phyloP scores from a whole-genome alignment of 1,140 invertebrate species.

The Zeugodacus cucurbitae region DNA sequence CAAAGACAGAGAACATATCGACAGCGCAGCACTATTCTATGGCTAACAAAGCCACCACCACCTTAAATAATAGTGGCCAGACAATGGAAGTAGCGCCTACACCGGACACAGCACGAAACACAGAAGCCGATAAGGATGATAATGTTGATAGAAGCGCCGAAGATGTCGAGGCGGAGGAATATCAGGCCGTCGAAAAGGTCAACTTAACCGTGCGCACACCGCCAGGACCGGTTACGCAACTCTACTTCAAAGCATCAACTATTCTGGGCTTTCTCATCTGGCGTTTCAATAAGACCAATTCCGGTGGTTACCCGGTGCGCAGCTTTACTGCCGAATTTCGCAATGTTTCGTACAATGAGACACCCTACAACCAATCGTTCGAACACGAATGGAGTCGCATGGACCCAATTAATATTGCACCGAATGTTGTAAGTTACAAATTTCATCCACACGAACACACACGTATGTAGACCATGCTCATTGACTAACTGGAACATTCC shows the following conservation, averaged over 20 bases:
- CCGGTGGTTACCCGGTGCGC: constrained; percentile 63
- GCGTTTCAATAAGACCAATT: constrained; percentile 62
- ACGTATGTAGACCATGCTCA: not conserved
- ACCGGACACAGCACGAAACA: not conserved
- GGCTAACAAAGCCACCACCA: not conserved
- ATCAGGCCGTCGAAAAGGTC: constrained; percentile 54
- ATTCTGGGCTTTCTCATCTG: constrained; percentile 64
- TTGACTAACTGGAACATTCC: not conserved
- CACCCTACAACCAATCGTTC: constrained; percentile 54
- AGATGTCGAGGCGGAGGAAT: constrained; percentile 51
- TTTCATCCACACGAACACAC: not conserved
- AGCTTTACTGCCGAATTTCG: constrained; percentile 64
- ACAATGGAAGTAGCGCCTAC: not conserved
- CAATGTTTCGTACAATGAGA: constrained; percentile 54
- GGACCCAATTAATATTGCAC: constrained; percentile 64
- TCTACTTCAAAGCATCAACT: constrained; percentile 63
- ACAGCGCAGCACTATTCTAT: not conserved
- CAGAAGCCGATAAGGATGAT: not conserved
- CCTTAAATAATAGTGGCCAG: not conserved
- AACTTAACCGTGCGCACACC: constrained; percentile 58
- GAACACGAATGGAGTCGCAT: constrained; percentile 61
- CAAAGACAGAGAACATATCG: constrained; percentile 40
- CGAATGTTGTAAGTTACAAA: constrained; percentile 60
- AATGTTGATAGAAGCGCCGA: not conserved
- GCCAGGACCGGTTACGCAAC: constrained; percentile 60